These are phyloP conservation scores for Anolis sagrei DNA, from an alignment of 2,113 vertebrate genomes.

Conservation along the genomic window DNA sequence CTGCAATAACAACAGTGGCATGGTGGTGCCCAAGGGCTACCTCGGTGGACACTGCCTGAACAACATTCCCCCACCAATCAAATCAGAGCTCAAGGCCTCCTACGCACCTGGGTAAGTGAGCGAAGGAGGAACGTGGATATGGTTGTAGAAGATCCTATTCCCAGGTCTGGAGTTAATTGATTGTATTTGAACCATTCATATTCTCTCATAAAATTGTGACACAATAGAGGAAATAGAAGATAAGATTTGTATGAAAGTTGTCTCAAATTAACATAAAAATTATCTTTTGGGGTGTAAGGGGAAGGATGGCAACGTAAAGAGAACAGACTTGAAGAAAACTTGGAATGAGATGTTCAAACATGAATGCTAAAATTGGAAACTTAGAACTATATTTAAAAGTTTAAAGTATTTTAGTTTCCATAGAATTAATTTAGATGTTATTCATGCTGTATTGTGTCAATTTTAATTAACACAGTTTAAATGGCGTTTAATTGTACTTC, in stretches of 20 bases:
- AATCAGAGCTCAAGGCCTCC: conserved; percentile 91
- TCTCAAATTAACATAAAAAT: background rate
- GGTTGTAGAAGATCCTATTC: background rate
- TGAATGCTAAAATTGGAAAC: background rate
- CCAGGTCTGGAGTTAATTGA: background rate
- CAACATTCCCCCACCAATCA: conserved; percentile 84
- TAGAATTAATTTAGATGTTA: background rate
- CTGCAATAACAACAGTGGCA: conserved; percentile 84
- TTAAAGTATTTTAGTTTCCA: background rate
- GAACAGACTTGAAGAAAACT: too few species aligned
- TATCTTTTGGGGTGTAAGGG: too few species aligned
- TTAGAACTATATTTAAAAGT: background rate
- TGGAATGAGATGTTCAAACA: background rate
- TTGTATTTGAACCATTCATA: background rate
- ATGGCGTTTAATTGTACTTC: too few species aligned
- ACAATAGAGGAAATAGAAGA: background rate
- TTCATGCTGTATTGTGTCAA: background rate
- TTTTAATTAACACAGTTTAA: background rate
- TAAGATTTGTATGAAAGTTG: background rate
- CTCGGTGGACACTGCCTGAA: conserved; percentile 78
- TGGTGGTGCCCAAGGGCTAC: conserved; percentile 86
- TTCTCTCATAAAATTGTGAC: fast-evolving
- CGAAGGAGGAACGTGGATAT: background rate
- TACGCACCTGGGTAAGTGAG: conserved; percentile 91
- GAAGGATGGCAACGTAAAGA: background rate